Evolutionary conservation across 37 sponge, comb jelly and placozoan genomes (phyloP).

Genomic region (Theonella swinhoei): DNA sequence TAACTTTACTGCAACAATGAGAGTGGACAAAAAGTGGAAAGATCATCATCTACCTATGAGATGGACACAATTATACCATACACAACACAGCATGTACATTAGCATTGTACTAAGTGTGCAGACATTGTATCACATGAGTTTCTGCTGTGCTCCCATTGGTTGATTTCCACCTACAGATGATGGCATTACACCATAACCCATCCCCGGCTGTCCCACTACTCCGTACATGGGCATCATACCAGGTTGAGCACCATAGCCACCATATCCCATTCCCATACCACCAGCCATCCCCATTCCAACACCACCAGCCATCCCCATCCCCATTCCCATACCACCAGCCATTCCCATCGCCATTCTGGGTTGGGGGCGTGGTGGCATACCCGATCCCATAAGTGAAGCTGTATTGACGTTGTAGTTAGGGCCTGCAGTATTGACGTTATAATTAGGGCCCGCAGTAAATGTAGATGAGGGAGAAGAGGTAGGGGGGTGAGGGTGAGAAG

Average conservation of each 20-base stretch:
- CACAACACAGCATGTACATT: no score
- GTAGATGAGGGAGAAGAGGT: not conserved
- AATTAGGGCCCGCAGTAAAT: conserved; percentile 22
- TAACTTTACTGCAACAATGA: not conserved
- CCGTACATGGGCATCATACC: conserved; percentile 40
- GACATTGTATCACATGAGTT: not conserved
- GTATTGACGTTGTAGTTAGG: conserved; percentile 45
- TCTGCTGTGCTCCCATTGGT: not conserved
- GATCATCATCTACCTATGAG: not conserved
- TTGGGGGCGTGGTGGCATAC: not conserved
- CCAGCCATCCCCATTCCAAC: not conserved
- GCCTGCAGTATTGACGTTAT: conserved; percentile 18
- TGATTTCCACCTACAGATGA: conserved; percentile 18
- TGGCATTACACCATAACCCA: conserved; percentile 55
- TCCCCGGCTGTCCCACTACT: conserved; percentile 10
- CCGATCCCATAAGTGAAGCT: not conserved
- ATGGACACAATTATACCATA: not conserved
- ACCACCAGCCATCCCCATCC: conserved; percentile 1
- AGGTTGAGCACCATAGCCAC: not conserved
- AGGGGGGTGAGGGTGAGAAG: not conserved
- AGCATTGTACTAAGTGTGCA: not conserved
- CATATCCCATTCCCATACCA: conserved; percentile 29
- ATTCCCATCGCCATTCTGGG: not conserved
- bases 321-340: not conserved
- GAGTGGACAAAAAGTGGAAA: not conserved